phyloP scores from a whole-genome alignment of 2,888 invertebrate genomes.

The Pelosia muscerda region DNA sequence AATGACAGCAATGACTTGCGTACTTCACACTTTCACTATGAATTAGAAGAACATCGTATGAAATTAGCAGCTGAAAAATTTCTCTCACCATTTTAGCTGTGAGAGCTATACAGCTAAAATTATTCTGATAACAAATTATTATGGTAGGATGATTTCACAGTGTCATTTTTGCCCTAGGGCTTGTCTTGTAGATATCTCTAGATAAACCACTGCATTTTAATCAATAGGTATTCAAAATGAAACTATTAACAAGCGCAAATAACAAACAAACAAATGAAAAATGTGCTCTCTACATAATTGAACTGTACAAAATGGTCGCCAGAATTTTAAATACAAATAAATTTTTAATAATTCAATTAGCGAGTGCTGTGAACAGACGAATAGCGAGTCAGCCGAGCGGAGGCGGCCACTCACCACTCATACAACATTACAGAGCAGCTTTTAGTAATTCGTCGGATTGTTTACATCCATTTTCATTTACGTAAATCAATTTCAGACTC shows the following conservation, averaged over 20 bases:
- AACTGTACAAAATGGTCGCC: background rate
- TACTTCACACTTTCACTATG: too few relatives aligned
- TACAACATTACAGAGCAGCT: conserved; percentile 27
- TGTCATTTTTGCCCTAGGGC: too few relatives aligned
- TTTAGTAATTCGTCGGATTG: conserved; percentile 32
- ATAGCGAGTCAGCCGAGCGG: background rate
- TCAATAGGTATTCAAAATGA: background rate
- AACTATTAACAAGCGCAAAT: background rate
- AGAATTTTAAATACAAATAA: conserved; percentile 27
- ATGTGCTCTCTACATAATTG: background rate
- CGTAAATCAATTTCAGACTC: conserved; percentile 33
- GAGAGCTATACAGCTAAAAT: too few relatives aligned
- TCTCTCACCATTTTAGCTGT: too few relatives aligned
- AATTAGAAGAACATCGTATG: too few relatives aligned
- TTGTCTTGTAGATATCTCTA: too few relatives aligned
- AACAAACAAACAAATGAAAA: background rate
- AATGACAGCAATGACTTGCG: too few relatives aligned
- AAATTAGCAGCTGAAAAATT: too few relatives aligned
- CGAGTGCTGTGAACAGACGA: conserved; percentile 27
- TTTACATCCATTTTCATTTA: conserved; percentile 36
- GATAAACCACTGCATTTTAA: too few relatives aligned
- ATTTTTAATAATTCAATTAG: conserved; percentile 50
- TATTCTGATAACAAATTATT: too few relatives aligned
- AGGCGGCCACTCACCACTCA: background rate
- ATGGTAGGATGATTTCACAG: too few relatives aligned